Base-by-base conservation (phyloP, 2,113 vertebrate species). In the Vulpes vulpes region DNA sequence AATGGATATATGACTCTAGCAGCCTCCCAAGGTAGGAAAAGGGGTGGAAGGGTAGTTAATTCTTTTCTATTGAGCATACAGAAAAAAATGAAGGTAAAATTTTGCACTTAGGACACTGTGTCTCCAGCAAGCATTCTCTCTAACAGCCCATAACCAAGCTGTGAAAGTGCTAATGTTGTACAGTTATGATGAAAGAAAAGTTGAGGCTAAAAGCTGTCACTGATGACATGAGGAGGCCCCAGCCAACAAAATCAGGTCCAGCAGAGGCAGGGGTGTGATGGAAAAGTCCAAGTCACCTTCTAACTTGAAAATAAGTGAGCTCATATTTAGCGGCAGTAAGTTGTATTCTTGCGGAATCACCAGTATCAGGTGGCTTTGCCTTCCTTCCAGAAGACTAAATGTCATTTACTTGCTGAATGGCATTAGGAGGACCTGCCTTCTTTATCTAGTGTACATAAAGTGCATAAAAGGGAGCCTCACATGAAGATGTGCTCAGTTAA, bases 291-390 rank as follows among this genome's bases (percentile, higher is more conserved):
- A 22, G 20, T 60, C 76, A 55, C 76, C 92, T 57, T 73, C 64
- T 49, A 43, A n/a, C 49, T 64, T 27, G 62, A 88, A 79, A 53
- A 76, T 35, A 65, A 89, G 20, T 14, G 43, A 85, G 27, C 32
- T 85, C 6, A 11, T 11, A 16, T 79, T 27, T 35, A 67, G 53
- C 22, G 15, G 11, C 65, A 35, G 20, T 62, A 62, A 74, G 27
- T 2, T 32, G 0, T 0, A 7, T 82, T 82, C 17, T 32, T 59
- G 3, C 11, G 14, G 38, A 55, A 25, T 19, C 0, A 15, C n/a
- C 43, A 69, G 53, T 10, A 3, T 32, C 53, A 79, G 25, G 62
- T 20, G 23, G 53, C 32, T 38, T 38, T 19, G 35, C 17, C 43
- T 65, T 95, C 69, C 79, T 59, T 84, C 2, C 9, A 23, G 9